Evolutionary conservation across 2,888 invertebrate species (phyloP), one percentile per base, ranked within the genome.

Genomic region (Kuschelorhynchus macadamiae): DNA sequence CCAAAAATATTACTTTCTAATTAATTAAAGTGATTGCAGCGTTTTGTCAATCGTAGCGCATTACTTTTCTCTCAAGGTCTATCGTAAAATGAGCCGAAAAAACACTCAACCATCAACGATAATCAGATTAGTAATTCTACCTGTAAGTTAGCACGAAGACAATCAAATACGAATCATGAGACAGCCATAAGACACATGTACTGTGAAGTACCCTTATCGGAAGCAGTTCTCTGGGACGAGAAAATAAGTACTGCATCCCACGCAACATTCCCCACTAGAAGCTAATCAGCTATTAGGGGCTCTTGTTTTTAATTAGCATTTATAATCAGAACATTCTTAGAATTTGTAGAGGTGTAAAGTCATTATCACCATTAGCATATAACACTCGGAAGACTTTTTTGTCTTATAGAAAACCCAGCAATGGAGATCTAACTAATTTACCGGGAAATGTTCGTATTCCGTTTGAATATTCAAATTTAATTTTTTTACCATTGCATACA

Each of bases 321-420:
- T 63, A 63, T 65, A 65, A 70, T 70, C 64, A 50, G 70, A 64
- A 64, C 70, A 55, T 70, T 70, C 70, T 61, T 14, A 55, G 65
- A 61, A 66, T 65, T 70, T 66, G 65, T 70, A 42, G 70, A 71
- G 71, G 67, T 71, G 71, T 67, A 67, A 71, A 71, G 67, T 71
- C 71, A 71, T 71, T 71, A 71, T 55, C 63, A 59, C 16, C 67
- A 71, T 71, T 71, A 64, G 60, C 71, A 71, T 71, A 67, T 61
- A 70, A 60, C 70, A 70, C 47, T 59, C 55, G 53, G 9, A 21
- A 20, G 9, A 5, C 14, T 60, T 53, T 63, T 63, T 57, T 39
- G 32, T 17, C 49, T 64, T 8, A 36, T 11, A 36, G 11, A 7
- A 17, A 39, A 17, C 14, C 20, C 32, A 33, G 44, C 47, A 36